Base-by-base conservation (phyloP, 2,113 vertebrate species). In the Poicephalus meyeri region DNA sequence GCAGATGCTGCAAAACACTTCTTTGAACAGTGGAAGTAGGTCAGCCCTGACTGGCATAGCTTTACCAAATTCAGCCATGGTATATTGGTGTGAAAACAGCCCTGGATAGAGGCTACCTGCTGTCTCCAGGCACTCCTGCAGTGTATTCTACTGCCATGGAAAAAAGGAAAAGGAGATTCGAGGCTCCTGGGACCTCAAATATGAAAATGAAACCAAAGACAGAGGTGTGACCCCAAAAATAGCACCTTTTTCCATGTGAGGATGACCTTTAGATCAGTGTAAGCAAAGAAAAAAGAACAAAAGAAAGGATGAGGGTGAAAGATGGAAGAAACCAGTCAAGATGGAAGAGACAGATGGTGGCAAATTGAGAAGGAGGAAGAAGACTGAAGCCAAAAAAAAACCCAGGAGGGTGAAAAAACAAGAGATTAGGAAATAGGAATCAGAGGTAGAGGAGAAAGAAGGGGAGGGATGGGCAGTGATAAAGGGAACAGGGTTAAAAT, bases 401-500 rank as follows among this genome's bases (percentile, higher is more conserved):
- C 37, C 39, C 24, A 16, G n/a, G 47, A n/a, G 23, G 33, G 21
- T 42, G 8, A 56, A 88, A 89, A 78, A 20, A 4, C 6, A 70
- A 87, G 56, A 79, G 46, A n/a, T 80, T 47, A 82, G 90, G 66
- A 79, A 49, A 58, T 6, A 76, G 8, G 39, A 84, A 66, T 81
- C 55, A 37, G 74, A 80, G 61, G 33, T 19, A 42, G 35, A 68
- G 44, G 21, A 86, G 24, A 70, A 50, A 73, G 23, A 77, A 83
- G 16, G 37, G 23, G n/a, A 73, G 74, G 78, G 79, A 89, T 80
- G 74, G 68, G 72, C 71, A 91, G 28, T 50, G 87, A 94, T 93
- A 95, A 92, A 94, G 60, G 28, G 80, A 95, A 79, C 47, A 58
- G 93, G 93, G 87, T 94, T 95, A 95, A 97, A 97, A 93, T 42